Evolutionary conservation across 1,140 invertebrate species (phyloP).

Genomic region (Penaeus vannamei): DNA sequence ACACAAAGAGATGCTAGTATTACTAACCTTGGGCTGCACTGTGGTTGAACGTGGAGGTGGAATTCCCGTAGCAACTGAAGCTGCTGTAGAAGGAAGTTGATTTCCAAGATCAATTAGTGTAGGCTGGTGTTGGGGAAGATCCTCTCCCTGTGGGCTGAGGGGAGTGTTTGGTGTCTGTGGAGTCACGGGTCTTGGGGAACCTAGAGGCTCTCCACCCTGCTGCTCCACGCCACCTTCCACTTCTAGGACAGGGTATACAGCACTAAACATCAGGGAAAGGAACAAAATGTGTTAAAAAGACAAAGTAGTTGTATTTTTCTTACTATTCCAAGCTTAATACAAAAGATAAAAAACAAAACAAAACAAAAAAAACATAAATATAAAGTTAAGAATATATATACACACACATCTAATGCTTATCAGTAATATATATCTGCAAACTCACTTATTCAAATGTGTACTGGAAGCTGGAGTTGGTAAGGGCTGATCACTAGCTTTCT

Average conservation of each 20-base stretch:
- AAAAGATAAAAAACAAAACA: background rate
- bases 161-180: constrained; percentile 60
- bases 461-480: constrained; percentile 13
- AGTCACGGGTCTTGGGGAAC: constrained; percentile 40
- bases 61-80: background rate
- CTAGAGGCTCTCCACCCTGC: background rate
- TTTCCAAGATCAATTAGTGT: constrained; percentile 39
- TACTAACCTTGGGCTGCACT: constrained; percentile 13
- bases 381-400: no score
- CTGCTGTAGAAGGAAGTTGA: constrained; percentile 12
- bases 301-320: background rate
- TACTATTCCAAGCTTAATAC: background rate
- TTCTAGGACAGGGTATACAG: constrained; percentile 54
- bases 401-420: no score
- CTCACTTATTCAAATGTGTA: background rate
- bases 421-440: no score
- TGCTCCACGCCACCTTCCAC: constrained; percentile 51
- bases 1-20: no score
- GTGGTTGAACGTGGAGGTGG: constrained; percentile 7
- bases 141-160: constrained; percentile 40
- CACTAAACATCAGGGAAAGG: background rate
- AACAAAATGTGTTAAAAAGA: background rate
- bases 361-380: no score
- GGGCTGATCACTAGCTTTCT: constrained; percentile 49
- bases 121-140: constrained; percentile 6